Percentiles rank a stretch among this genome's conserved stretches.
These are phyloP conservation scores for Portevinia maculata DNA, from an alignment of 2,888 invertebrate species.

Conservation along the genomic window DNA sequence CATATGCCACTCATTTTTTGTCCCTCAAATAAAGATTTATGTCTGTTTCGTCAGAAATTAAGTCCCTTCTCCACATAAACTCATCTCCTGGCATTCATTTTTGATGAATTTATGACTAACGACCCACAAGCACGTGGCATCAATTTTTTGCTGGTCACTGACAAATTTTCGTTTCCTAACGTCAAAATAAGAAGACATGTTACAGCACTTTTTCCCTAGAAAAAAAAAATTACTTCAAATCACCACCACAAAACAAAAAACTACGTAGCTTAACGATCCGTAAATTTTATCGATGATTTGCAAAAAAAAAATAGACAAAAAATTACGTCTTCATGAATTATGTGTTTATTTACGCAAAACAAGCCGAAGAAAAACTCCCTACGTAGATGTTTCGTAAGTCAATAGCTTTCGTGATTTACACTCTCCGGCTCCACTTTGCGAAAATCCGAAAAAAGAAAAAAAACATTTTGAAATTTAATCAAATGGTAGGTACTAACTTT, in stretches of 20 bases:
- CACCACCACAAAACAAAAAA: not conserved
- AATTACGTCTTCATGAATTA: conserved; percentile 10
- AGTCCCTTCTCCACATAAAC: not conserved
- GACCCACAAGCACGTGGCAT: not conserved
- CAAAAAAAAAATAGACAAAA: conserved; percentile 11
- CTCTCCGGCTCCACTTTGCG: conserved; percentile 20
- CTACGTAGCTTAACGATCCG: conserved; percentile 6
- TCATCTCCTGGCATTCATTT: not conserved
- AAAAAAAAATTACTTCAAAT: not conserved
- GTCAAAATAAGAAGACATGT: not conserved
- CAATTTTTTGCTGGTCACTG: not conserved
- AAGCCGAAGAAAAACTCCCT: not conserved
- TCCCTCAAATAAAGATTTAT: conserved; percentile 7
- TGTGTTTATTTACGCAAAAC: conserved; percentile 7
- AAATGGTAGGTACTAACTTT: conserved; percentile 43
- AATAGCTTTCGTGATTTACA: conserved; percentile 37
- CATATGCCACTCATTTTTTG: too few relatives aligned
- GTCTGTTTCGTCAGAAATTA: not conserved
- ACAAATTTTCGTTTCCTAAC: not conserved
- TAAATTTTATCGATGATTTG: conserved; percentile 36
- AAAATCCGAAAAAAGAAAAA: conserved; percentile 8
- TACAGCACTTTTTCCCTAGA: not conserved
- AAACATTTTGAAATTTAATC: conserved; percentile 38
- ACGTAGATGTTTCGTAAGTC: conserved; percentile 22
- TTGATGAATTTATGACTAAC: not conserved